Conservation (phyloP, 2,797 vertebrate genomes). For the Artibeus lituratus region DNA sequence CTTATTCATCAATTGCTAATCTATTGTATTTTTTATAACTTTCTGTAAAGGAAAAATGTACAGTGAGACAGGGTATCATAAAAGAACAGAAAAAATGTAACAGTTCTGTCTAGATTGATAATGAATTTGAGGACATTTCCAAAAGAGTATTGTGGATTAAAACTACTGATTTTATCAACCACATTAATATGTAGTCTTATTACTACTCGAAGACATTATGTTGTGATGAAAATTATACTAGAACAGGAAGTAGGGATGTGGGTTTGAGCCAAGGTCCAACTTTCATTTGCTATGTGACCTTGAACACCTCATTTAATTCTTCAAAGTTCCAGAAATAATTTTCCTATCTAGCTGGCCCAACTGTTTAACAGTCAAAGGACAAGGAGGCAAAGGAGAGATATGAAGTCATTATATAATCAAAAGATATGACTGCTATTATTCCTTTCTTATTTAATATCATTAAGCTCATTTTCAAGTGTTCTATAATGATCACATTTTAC, state of each 20-base stretch:
- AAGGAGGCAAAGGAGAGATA: neutral
- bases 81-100: neutral
- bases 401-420: neutral
- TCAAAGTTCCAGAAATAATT: neutral
- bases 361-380: neutral
- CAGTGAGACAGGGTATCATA: neutral
- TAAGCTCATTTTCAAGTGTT: constrained; percentile 14
- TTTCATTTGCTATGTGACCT: neutral
- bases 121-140: constrained; percentile 22
- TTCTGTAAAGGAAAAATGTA: neutral
- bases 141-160: neutral
- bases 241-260: neutral
- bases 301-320: constrained; percentile 12
- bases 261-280: neutral
- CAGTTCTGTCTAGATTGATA: neutral
- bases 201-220: neutral
- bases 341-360: neutral
- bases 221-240: neutral
- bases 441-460: neutral
- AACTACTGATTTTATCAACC: constrained; percentile 50
- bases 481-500: neutral
- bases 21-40: neutral
- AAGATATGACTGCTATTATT: neutral
- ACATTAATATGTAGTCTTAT: constrained; percentile 22
- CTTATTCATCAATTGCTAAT: neutral